Percentiles rank a stretch among this genome's conserved stretches.
Conservation (phyloP, 2,113 vertebrate genomes). For the Struthio camelus region DNA sequence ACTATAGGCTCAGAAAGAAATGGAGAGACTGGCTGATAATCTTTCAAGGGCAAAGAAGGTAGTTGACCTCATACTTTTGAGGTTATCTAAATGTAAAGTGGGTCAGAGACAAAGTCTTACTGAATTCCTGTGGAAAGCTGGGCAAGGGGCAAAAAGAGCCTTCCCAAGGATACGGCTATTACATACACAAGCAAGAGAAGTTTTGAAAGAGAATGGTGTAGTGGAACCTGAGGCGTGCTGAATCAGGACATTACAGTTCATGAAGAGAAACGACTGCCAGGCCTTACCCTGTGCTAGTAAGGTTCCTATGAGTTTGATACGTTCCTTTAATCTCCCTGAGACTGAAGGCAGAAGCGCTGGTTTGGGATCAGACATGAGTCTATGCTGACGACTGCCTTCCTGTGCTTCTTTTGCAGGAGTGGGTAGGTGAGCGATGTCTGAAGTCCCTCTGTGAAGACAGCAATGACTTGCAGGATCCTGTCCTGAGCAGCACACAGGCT, state of each 20-base stretch:
- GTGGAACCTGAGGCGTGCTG: not conserved
- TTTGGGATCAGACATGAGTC: not conserved
- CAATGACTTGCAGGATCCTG: slow-evolving; percentile 96
- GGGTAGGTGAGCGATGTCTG: slow-evolving; percentile 97
- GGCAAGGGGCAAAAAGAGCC: not conserved
- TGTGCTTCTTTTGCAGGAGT: slow-evolving; percentile 81
- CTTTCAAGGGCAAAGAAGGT: not conserved
- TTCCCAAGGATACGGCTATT: not conserved
- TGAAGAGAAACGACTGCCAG: slow-evolving; percentile 33
- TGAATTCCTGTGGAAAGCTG: not conserved
- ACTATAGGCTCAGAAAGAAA: not conserved
- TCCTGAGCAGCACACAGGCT: slow-evolving; percentile 96
- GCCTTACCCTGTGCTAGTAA: not conserved
- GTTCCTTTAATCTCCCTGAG: not conserved
- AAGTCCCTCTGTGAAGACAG: slow-evolving; percentile 98
- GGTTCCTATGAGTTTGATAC: slow-evolving; percentile 6
- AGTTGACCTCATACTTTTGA: not conserved
- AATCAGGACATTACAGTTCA: slow-evolving; percentile 16
- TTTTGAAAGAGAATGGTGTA: not conserved
- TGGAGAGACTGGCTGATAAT: not conserved
- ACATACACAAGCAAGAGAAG: not conserved
- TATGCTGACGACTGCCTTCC: not conserved
- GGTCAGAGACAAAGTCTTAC: not conserved
- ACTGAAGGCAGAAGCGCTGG: not conserved
- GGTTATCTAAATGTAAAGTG: not conserved